Evolutionary conservation across 2,113 vertebrate genomes (phyloP).

Genomic region (Hippocampus mohnikei): DNA sequence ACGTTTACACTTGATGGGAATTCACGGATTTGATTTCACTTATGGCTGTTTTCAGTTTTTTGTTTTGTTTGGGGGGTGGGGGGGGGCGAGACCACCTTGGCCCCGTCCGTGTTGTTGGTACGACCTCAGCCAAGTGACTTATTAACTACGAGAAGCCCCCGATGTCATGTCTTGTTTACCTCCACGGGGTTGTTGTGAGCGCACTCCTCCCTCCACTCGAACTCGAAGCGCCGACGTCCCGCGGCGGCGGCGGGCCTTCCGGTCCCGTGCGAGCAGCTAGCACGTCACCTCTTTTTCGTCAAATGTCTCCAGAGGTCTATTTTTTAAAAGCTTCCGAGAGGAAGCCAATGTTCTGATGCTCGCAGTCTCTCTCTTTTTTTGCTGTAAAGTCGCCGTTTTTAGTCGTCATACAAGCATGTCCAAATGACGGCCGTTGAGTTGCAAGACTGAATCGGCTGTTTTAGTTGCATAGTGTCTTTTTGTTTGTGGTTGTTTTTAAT

Average conservation of each 20-base stretch:
- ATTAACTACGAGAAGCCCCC: constrained; percentile 1
- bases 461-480: neutral
- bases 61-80: neutral
- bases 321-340: constrained; percentile 47
- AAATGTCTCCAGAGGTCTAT: constrained; percentile 40
- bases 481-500: constrained; percentile 7
- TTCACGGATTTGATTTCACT: neutral
- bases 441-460: constrained; percentile 38
- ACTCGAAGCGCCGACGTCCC: constrained; percentile 18
- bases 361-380: constrained; percentile 30
- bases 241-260: constrained; percentile 30
- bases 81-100: too few relatives aligned
- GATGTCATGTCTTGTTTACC: neutral
- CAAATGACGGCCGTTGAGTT: constrained; percentile 28
- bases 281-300: neutral
- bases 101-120: neutral
- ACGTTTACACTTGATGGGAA: neutral
- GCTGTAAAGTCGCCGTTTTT: constrained; percentile 15
- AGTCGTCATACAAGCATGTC: constrained; percentile 11
- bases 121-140: constrained; percentile 14
- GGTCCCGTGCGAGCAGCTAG: constrained; percentile 17
- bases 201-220: constrained; percentile 27
- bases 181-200: neutral
- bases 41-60: neutral
- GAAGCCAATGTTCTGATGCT: constrained; percentile 5